Percentiles rank a stretch among this genome's conserved stretches.
phyloP scores from a whole-genome alignment of 2,113 vertebrate genomes.

The Ophthalmolycus amberensis region DNA sequence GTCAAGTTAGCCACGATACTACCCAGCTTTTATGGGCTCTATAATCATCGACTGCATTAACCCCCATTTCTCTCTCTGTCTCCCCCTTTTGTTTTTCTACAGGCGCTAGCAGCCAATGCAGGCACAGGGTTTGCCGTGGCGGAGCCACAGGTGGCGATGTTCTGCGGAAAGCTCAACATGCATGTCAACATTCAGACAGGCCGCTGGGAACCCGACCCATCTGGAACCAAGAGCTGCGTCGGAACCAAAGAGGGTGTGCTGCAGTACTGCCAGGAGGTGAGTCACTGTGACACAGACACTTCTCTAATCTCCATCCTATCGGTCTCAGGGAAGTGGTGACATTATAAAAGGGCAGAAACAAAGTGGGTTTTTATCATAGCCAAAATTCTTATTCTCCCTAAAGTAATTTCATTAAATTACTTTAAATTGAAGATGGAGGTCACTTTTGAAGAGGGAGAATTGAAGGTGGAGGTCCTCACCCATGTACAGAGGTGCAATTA shows the following conservation, averaged over 20 bases:
- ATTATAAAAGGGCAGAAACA: slow-evolving; percentile 14
- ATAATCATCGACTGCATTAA: slow-evolving; percentile 67
- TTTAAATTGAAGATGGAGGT: no score
- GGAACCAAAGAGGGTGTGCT: slow-evolving; percentile 92
- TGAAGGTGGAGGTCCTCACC: not conserved
- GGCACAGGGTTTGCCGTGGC: slow-evolving; percentile 93
- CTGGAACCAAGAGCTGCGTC: slow-evolving; percentile 90
- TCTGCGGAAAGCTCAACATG: slow-evolving; percentile 98
- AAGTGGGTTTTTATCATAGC: not conserved
- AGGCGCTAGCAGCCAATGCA: slow-evolving; percentile 95
- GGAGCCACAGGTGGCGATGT: slow-evolving; percentile 97
- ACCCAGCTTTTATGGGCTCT: not conserved
- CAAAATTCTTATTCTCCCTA: not conserved
- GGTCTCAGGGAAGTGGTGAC: not conserved
- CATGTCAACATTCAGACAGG: slow-evolving; percentile 97
- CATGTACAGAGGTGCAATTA: not conserved
- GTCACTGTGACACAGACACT: slow-evolving; percentile 40
- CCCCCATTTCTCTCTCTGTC: slow-evolving; percentile 1
- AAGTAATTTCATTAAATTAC: no score
- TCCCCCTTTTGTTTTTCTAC: slow-evolving; percentile 21
- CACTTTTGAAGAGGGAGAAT: not conserved
- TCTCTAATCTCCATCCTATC: not conserved
- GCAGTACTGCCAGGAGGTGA: slow-evolving; percentile 98
- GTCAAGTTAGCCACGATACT: slow-evolving; percentile 6
- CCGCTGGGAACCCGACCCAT: slow-evolving; percentile 95